Base-by-base conservation (phyloP, 2,113 vertebrate genomes). In the Lagopus leucura region DNA sequence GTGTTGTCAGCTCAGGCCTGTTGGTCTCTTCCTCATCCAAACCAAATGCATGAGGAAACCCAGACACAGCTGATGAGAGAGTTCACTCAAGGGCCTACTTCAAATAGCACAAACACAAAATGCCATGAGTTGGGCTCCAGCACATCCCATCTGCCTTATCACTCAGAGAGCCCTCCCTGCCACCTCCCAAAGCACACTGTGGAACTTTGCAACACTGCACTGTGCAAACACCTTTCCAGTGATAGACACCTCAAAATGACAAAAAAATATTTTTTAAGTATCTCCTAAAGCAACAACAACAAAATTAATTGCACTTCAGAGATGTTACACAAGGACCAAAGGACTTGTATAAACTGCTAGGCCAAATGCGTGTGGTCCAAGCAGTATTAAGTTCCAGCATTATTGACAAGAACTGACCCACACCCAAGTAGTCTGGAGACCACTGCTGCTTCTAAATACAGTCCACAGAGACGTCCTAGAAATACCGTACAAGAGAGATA, bases 11-110 rank as follows among this genome's bases (percentile, higher is more conserved):
- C 54, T 77, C 72, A 86, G 72, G 58, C 64, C 21, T 42, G 45
- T 32, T 63, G 71, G 58, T 85, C 58, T 77, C 92, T 86, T 88
- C 94, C 67, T 70, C 82, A 55, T 77, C 55, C 88, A 90, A 70
- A 73, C 20, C 10, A 40, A 76, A 55, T 1, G 22, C 34, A 24
- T 58, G 82, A 95, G 58, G 82, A 94, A 92, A 89, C 21, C 36
- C 85, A 95, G 90, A 76, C 42, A 45, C 38, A 74, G 85, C 45
- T 86, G 79, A 90, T 54, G 38, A 48, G 78, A 70, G 22, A 38
- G 79, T 58, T 88, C 88, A 88, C 67, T 79, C 48, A 30, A 74
- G 45, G 1, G 21, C 30, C 45, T 42, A 14, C 75, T 81, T 67
- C 64, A 63, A 66, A 30, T 12, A 50, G 40, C 3, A 8, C 45